Evolutionary conservation across 2,888 invertebrate genomes (phyloP).

Genomic region (Orthosia incerta): DNA sequence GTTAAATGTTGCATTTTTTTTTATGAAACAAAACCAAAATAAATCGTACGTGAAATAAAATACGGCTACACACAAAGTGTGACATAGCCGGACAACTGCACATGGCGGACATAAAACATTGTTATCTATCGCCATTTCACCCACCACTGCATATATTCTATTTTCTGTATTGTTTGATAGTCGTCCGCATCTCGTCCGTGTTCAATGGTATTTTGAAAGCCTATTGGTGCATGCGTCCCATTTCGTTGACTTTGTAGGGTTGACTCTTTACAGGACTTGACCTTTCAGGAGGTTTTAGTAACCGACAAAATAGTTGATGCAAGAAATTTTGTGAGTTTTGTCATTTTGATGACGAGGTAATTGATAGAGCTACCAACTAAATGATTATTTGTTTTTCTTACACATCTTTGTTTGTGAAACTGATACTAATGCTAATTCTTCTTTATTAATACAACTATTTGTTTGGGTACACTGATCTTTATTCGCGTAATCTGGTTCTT

Average conservation of each 20-base stretch:
- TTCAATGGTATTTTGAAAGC: constrained; percentile 42
- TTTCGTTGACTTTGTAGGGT: background rate
- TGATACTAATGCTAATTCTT: too few species aligned
- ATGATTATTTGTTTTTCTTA: too few species aligned
- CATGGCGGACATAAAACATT: constrained; percentile 40
- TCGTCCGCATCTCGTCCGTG: constrained; percentile 18
- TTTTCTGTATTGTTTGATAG: constrained; percentile 43
- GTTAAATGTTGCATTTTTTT: background rate
- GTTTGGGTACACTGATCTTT: too few species aligned
- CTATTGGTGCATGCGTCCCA: constrained; percentile 37
- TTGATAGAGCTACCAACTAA: too few species aligned
- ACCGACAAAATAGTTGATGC: background rate
- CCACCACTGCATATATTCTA: constrained; percentile 45
- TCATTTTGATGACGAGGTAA: too few species aligned
- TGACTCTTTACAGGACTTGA: background rate
- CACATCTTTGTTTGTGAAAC: too few species aligned
- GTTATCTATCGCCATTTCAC: constrained; percentile 42
- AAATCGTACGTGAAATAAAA: constrained; percentile 17
- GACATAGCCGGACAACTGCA: constrained; percentile 13
- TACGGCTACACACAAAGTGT: constrained; percentile 9
- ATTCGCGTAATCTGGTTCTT: too few species aligned
- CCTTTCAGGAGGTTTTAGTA: background rate
- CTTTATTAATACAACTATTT: too few species aligned
- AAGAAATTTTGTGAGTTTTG: too few species aligned
- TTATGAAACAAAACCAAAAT: background rate